Evolutionary conservation across 2,888 invertebrate genomes (phyloP).

Genomic region (Eumerus sabulonum): DNA sequence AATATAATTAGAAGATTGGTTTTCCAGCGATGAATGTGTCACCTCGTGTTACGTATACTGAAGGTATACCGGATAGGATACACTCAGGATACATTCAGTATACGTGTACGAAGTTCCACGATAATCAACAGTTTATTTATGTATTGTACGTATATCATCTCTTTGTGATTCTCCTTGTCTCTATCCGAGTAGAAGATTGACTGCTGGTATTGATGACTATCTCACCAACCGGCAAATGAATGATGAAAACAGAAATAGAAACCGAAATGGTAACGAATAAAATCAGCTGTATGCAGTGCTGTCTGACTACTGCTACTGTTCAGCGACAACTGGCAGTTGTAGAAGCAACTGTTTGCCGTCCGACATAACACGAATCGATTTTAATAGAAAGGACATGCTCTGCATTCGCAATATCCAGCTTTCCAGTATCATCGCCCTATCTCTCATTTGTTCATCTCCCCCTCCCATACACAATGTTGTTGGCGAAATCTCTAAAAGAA

Average conservation of each 20-base stretch:
- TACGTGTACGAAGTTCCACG: conserved; percentile 97
- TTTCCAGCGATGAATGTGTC: conserved; percentile 84
- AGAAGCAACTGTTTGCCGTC: conserved; percentile 39
- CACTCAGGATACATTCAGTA: conserved; percentile 99
- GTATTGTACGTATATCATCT: no score
- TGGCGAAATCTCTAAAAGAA: conserved; percentile 14
- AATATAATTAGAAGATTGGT: not conserved
- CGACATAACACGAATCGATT: conserved; percentile 62
- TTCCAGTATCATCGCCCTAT: conserved; percentile 37
- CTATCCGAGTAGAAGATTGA: no score
- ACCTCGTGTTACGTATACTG: conserved; percentile 99
- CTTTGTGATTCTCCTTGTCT: conserved; percentile 24
- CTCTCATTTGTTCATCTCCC: conserved; percentile 40
- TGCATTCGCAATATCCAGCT: conserved; percentile 69
- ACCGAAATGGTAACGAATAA: conserved; percentile 1
- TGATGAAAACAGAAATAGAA: conserved; percentile 9
- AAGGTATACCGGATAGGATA: conserved; percentile 99
- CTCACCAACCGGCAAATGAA: conserved; percentile 37
- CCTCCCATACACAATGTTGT: no score
- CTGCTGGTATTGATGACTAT: conserved; percentile 3
- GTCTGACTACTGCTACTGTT: conserved; percentile 66
- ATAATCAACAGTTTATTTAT: conserved; percentile 79
- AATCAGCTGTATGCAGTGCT: conserved; percentile 52
- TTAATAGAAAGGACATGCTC: conserved; percentile 71
- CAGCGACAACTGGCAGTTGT: conserved; percentile 62